Base-by-base conservation (phyloP, 1,140 invertebrate species). In the Heliconius eleuchia region DNA sequence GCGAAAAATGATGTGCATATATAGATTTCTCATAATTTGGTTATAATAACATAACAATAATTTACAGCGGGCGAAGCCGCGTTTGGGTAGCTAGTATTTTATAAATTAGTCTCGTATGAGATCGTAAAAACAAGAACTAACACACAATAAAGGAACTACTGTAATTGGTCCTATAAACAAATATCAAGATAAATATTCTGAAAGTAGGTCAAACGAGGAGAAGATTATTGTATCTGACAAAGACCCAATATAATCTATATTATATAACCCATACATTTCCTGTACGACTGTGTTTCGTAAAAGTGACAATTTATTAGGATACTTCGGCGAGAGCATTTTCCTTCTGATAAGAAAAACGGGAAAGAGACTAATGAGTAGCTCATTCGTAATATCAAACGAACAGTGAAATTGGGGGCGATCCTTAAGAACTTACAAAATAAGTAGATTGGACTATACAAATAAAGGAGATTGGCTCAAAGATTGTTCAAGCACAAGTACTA, bases 341-440 rank as follows among this genome's bases (percentile, higher is more conserved):
- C 16, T 74, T 72, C 23, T 73, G 77, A 78, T 78, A 78, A 73
- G 34, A 79, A 42, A 79, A 79, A 75, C 50, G 78, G 77, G 39
- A 74, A 71, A 71, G 71, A 72, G 78, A 74, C 66, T 79, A 79
- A 79, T 79, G 78, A 79, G 60, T 42, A 66, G 6, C 73, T 79
- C 73, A 79, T 79, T 71, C 52, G 77, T 74, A 74, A 79, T 74
- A 79, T 71, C 73, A 78, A 81, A 78, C 76, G 76, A 74, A 81
- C 46, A 81, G 80, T 81, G 73, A 81, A 81, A 81, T 81, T 78
- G 76, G 73, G 60, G 57, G 50, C 80, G 55, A 74, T 66, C 39
- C 80, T 76, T 73, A 72, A 80, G 71, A 79, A 79, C 73, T 80
- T 80, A 75, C 71, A 30, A 76, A 76, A 37, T 55, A 71, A 76